Base-by-base conservation (phyloP, 35 echinoderm and acorn worm species). In the Heliocidaris erythrogramma region DNA sequence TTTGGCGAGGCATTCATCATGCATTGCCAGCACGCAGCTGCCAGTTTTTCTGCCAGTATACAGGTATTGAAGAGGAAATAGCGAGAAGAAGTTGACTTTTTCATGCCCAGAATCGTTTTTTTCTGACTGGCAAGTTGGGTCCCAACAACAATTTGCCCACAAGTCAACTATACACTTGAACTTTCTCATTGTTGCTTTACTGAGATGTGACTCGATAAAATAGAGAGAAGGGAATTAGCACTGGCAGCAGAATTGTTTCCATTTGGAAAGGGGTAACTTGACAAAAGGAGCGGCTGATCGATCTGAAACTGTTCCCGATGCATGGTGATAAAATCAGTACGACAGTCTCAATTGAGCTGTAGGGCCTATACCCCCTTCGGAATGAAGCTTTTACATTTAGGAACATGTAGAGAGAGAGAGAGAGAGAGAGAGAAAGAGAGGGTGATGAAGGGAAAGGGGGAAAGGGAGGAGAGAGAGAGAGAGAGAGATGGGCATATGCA, bases 291-390 rank as follows among this genome's bases (percentile, higher is more conserved):
- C 21, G 65, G 65, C 65, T 78, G 65, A 78, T 78, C 65, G 65
- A 78, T 78, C 65, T 78, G 65, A 78, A 78, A 78, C 65, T 78
- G 65, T 78, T 78, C 65, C 65, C 65, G 65, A 78, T 78, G 65
- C 65, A 27, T 4, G 65, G 65, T 78, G 65, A 78, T 78, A 78
- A 78, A 78, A 78, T 78, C 65, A 78, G 65, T 27, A 2, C 65
- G 65, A 78, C 65, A 78, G 65, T 78, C 65, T 78, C 21, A 2
- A 78, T 78, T n/a, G 21, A 78, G 65, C 65, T 78, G 65, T 78
- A 78, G 65, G 65, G 18, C 65, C 65, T 78, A n/a, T 78, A 78
- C 65, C 65, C 65, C 65, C 65, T 78, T 18, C n/a, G 27, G 65
- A 78, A n/a, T 78, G 65, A 78, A 78, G 17, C 21, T 78, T 78